phyloP scores from a whole-genome alignment of 1,140 invertebrate genomes.

The Drosophila asahinai region DNA sequence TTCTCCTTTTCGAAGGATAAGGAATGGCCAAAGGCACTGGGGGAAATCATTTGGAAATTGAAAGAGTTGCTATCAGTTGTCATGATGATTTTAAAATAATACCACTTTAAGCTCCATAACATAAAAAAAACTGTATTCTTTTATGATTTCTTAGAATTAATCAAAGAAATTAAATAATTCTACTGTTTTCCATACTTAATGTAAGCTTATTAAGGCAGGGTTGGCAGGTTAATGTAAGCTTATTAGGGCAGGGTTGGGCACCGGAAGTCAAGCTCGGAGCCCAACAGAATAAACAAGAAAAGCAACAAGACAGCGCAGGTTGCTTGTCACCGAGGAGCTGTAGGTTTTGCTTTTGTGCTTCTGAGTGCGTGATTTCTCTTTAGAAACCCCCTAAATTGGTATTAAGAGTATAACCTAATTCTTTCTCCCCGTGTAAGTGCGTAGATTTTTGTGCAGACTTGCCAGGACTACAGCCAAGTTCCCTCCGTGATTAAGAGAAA shows the following conservation, averaged over 20 bases:
- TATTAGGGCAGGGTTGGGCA: neutral
- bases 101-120: too few relatives aligned
- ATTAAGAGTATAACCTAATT: too few relatives aligned
- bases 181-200: neutral
- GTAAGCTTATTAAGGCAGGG: neutral
- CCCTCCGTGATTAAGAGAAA: conserved; percentile 75
- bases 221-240: neutral
- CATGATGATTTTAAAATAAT: too few relatives aligned
- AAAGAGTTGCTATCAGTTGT: too few relatives aligned
- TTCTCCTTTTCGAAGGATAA: conserved; percentile 21
- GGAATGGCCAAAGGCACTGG: conserved; percentile 28
- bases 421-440: conserved; percentile 40
- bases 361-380: too few relatives aligned
- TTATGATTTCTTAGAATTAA: too few relatives aligned
- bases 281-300: neutral
- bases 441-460: conserved; percentile 51
- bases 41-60: neutral
- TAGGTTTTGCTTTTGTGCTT: neutral
- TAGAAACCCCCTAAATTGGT: neutral
- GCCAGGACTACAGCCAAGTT: conserved; percentile 58
- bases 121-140: too few relatives aligned
- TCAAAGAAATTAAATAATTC: neutral
- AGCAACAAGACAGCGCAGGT: too few relatives aligned
- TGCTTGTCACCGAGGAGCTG: too few relatives aligned
- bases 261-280: too few relatives aligned